These are phyloP conservation scores for Alloscopus bannaensis DNA, from an alignment of 2,888 invertebrate genomes.

Conservation along the genomic window DNA sequence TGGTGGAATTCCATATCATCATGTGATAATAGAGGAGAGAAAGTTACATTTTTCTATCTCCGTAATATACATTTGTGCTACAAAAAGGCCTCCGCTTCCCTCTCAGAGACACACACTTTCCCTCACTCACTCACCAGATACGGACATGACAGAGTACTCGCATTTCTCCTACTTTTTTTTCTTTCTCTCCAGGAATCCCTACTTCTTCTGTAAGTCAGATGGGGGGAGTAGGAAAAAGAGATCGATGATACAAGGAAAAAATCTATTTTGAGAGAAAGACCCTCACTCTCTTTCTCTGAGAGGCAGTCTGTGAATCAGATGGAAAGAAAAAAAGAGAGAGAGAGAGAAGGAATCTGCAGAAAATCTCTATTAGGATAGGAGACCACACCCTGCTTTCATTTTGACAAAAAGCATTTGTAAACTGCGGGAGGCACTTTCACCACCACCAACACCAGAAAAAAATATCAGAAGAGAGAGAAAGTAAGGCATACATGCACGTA, in stretches of 20 bases:
- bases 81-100: too few species aligned
- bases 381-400: constrained; percentile 71
- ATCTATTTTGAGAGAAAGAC: constrained; percentile 63
- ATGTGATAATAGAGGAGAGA: not conserved
- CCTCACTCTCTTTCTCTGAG: constrained; percentile 18
- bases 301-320: not conserved
- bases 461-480: constrained; percentile 10
- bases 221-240: constrained; percentile 43
- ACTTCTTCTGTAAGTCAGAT: constrained; percentile 6
- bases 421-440: constrained; percentile 69
- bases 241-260: constrained; percentile 66
- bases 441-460: constrained; percentile 41
- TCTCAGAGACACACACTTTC: too few species aligned
- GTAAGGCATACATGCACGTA: constrained; percentile 11
- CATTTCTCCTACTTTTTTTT: not conserved
- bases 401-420: constrained; percentile 70
- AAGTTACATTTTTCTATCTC: too few species aligned
- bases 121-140: too few species aligned
- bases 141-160: not conserved
- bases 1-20: not conserved
- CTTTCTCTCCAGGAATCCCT: not conserved
- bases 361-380: constrained; percentile 68
- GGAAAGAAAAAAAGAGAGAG: constrained; percentile 19
- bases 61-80: too few species aligned
- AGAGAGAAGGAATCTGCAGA: constrained; percentile 58